These are phyloP conservation scores for Drosophila ananassae DNA, from an alignment of 1,140 invertebrate species.

Conservation along the genomic window DNA sequence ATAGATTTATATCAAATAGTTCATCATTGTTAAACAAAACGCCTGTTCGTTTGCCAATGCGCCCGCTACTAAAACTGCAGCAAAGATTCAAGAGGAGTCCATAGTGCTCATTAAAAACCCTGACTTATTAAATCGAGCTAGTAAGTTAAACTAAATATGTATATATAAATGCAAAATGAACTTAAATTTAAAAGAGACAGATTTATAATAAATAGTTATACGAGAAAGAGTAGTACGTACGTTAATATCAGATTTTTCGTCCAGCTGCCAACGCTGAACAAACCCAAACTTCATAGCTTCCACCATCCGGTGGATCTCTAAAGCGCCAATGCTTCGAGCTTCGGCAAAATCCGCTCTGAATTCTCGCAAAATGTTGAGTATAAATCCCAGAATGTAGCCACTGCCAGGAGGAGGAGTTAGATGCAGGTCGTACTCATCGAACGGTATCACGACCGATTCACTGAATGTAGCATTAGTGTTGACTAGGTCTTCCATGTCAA, in stretches of 20 bases:
- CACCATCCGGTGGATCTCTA: conserved; percentile 90
- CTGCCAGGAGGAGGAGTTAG: conserved; percentile 92
- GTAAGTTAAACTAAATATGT: conserved; percentile 91
- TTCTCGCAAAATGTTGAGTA: conserved; percentile 91
- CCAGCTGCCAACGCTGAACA: conserved; percentile 93
- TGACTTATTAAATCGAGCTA: conserved; percentile 93
- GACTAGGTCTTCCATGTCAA: conserved; percentile 84
- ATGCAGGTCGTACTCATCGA: conserved; percentile 87
- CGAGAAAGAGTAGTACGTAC: conserved; percentile 17
- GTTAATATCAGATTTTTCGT: conserved; percentile 80
- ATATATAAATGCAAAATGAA: too few relatives aligned
- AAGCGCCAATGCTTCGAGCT: conserved; percentile 56
- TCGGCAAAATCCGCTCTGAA: conserved; percentile 84
- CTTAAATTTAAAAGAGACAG: too few relatives aligned
- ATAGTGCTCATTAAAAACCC: neutral
- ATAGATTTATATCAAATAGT: too few relatives aligned
- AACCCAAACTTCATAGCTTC: conserved; percentile 98
- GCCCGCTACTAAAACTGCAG: conserved; percentile 74
- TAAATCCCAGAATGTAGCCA: conserved; percentile 91
- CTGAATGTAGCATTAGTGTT: conserved; percentile 85
- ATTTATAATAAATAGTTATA: too few relatives aligned
- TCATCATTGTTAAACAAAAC: conserved; percentile 94
- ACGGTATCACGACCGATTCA: conserved; percentile 60
- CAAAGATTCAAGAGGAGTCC: neutral
- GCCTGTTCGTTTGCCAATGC: conserved; percentile 88